phyloP scores from a whole-genome alignment of 2,113 vertebrate genomes.

The Odontesthes bonariensis region DNA sequence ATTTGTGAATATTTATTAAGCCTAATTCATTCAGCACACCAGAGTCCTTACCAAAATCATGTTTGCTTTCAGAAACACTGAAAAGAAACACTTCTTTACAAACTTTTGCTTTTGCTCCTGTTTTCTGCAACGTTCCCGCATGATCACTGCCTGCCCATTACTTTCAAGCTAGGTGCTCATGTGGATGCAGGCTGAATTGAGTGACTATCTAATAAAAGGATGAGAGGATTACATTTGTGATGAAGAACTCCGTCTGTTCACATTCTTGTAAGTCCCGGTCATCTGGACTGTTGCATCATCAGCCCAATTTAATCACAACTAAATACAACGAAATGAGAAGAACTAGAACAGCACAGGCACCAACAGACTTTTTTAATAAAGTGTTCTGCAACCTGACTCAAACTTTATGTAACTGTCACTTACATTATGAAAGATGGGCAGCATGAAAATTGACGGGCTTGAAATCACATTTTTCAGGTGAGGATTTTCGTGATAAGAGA shows the following conservation, averaged over 20 bases:
- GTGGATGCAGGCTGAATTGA: conserved; percentile 24
- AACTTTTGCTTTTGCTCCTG: not conserved
- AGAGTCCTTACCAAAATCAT: conserved; percentile 39
- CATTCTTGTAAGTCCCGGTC: conserved; percentile 75
- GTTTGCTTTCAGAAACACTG: conserved; percentile 54
- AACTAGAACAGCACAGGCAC: conserved; percentile 14
- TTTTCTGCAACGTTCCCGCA: not conserved
- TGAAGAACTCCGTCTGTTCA: conserved; percentile 72
- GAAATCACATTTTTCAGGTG: conserved; percentile 32
- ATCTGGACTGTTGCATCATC: conserved; percentile 77
- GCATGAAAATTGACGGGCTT: conserved; percentile 7
- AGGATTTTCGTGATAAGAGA: conserved; percentile 16
- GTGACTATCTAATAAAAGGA: conserved; percentile 70
- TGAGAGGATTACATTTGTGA: conserved; percentile 70
- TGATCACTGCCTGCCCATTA: not conserved
- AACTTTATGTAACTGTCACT: conserved; percentile 37
- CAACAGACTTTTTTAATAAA: conserved; percentile 25
- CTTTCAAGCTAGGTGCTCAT: conserved; percentile 13
- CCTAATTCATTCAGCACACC: conserved; percentile 53
- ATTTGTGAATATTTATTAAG: conserved; percentile 65
- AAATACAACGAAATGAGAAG: conserved; percentile 53
- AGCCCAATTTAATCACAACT: conserved; percentile 73
- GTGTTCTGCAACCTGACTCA: conserved; percentile 15
- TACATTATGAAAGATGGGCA: conserved; percentile 30
- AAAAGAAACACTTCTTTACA: conserved; percentile 36